Evolutionary conservation across 35 echinoderm and acorn worm species (phyloP), one percentile per base, ranked within the genome.

Genomic region (Anneissia japonica): DNA sequence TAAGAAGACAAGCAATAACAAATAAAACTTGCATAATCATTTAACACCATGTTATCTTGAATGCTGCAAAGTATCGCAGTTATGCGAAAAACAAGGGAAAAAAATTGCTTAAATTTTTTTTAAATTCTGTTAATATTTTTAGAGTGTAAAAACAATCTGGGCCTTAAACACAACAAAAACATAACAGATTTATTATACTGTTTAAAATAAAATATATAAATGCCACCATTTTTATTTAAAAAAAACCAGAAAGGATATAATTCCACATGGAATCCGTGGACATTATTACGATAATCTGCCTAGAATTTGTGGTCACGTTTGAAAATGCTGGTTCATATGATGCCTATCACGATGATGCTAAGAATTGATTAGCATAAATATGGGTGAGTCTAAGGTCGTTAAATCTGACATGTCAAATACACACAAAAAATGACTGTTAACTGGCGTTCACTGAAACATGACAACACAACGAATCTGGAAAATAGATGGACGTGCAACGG

Each of bases 301-400:
- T 64, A 26, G 9, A 64, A 26, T 26, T 64, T 64, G 26, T 2
- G 26, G 21, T 14, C 40, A 19, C 51, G 51, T 23, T 64, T 64
- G n/a, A n/a, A n/a, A n/a, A n/a, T n/a, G n/a, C n/a, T n/a, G n/a
- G 51, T 23, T 45, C 16, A 4, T 64, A 64, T 23, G 10, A 64
- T 64, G 51, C 51, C 51, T 9, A 64, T 64, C 51, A 64, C 2
- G 10, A 64, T 26, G n/a, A n/a, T n/a, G n/a, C n/a, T n/a, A n/a
- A 64, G 51, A 64, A 64, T 64, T 64, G 51, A 64, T 64, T 64
- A 64, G 51, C 51, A 64, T 64, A 64, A 64, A 64, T 64, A 64
- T 64, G 51, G 51, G 51, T 64, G 51, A 64, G 51, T 64, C 51
- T 64, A 64, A 64, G 51, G 51, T 64, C 51, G 26, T 64, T 64